These are phyloP conservation scores for Chymomyza fuscimana DNA, from an alignment of 2,888 invertebrate species.

Conservation along the genomic window DNA sequence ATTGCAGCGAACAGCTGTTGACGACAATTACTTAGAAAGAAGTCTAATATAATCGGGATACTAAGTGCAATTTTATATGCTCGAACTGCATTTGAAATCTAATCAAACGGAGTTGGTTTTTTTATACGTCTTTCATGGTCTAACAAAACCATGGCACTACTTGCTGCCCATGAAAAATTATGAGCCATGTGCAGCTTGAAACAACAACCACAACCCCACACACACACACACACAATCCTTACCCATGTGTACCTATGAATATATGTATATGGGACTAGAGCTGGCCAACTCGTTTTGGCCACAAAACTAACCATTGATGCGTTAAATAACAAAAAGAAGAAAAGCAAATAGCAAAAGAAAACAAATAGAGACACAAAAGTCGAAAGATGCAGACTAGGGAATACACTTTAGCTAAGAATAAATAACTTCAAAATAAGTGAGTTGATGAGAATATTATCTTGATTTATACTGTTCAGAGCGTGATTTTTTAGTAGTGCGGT, in stretches of 20 bases:
- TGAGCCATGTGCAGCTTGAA: constrained; percentile 59
- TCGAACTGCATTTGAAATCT: constrained; percentile 57
- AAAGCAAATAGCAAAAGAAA: background rate
- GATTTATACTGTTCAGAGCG: too few relatives aligned
- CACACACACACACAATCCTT: too few relatives aligned
- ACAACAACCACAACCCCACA: constrained; percentile 31
- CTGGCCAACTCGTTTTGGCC: constrained; percentile 30
- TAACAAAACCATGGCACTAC: background rate
- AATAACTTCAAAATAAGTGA: too few relatives aligned
- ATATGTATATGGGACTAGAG: background rate
- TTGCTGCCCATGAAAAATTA: constrained; percentile 63
- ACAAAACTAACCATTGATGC: constrained; percentile 63
- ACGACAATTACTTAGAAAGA: background rate
- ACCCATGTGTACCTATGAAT: background rate
- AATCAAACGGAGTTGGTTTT: constrained; percentile 53
- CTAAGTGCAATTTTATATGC: constrained; percentile 46
- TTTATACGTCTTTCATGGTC: constrained; percentile 53
- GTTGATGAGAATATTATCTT: too few relatives aligned
- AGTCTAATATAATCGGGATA: background rate
- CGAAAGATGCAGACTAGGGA: background rate
- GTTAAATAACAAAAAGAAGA: constrained; percentile 57
- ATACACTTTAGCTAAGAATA: background rate
- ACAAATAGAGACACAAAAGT: background rate
- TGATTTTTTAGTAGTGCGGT: too few relatives aligned
- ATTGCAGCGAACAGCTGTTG: background rate